Evolutionary conservation across 2,888 invertebrate species (phyloP).

Genomic region (Notocelia uddmanniana): DNA sequence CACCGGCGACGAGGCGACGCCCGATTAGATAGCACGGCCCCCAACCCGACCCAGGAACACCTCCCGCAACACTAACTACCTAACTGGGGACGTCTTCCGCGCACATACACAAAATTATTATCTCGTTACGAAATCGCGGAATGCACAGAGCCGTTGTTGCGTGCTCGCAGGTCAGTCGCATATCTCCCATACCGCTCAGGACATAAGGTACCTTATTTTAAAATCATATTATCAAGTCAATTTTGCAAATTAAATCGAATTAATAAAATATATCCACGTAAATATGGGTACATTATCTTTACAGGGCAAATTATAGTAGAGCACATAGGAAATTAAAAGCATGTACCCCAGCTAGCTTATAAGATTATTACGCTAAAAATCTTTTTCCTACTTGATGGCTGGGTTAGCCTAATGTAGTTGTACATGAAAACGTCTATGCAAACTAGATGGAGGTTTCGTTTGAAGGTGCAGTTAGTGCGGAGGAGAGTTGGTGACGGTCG

Average conservation of each 20-base stretch:
- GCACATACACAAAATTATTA: conserved; percentile 58
- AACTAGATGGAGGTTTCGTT: conserved; percentile 27
- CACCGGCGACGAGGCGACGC: conserved; percentile 79
- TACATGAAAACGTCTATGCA: conserved; percentile 20
- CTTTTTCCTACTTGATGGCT: conserved; percentile 26
- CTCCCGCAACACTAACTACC: conserved; percentile 58
- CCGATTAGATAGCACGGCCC: conserved; percentile 79
- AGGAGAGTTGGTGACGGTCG: conserved; percentile 47
- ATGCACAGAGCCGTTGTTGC: conserved; percentile 51
- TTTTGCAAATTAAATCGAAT: neutral
- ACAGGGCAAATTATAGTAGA: neutral
- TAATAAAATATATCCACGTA: too few relatives aligned
- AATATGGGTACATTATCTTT: too few relatives aligned
- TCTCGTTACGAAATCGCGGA: conserved; percentile 44
- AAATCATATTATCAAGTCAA: neutral
- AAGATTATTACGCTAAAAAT: neutral
- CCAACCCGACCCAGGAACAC: conserved; percentile 71
- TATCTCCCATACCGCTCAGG: conserved; percentile 10
- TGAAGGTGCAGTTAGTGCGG: conserved; percentile 26
- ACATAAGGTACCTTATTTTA: too few relatives aligned
- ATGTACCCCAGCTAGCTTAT: too few relatives aligned
- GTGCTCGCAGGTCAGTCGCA: conserved; percentile 21
- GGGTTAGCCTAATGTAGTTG: conserved; percentile 15
- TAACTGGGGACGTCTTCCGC: conserved; percentile 58
- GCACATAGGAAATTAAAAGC: neutral